Percentiles rank a stretch among this genome's conserved stretches.
phyloP scores from a whole-genome alignment of 2,113 vertebrate genomes.

The Apodemus speciosus region DNA sequence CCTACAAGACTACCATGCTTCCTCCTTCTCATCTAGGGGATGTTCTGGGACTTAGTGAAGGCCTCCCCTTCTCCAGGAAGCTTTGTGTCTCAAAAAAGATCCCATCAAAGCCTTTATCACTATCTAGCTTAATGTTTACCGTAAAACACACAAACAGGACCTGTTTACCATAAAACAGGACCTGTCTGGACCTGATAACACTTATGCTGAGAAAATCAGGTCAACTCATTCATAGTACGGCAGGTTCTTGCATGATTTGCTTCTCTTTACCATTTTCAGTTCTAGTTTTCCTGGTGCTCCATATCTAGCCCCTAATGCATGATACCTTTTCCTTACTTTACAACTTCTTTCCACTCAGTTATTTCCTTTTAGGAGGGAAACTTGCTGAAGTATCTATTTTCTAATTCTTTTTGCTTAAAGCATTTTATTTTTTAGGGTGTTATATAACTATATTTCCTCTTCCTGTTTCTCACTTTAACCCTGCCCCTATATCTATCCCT shows the following conservation, averaged over 20 bases:
- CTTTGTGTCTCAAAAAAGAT: neutral
- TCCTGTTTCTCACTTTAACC: neutral
- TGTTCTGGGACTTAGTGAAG: neutral
- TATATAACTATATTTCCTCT: neutral
- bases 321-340: neutral
- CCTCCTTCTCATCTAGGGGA: neutral
- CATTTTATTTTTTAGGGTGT: neutral
- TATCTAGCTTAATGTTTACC: neutral
- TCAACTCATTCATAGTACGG: neutral
- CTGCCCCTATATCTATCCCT: fast-evolving
- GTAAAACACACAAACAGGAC: neutral
- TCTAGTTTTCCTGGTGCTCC: neutral
- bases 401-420: neutral
- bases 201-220: neutral
- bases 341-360: neutral
- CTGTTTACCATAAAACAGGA: too few species aligned
- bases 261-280: neutral
- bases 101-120: neutral
- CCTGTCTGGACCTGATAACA: neutral
- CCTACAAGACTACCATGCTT: neutral
- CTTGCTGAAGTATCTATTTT: neutral
- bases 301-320: neutral
- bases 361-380: neutral
- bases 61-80: neutral
- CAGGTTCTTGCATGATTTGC: neutral